Conservation (phyloP, 2,113 vertebrate species). For the Nothoprocta pentlandii region DNA sequence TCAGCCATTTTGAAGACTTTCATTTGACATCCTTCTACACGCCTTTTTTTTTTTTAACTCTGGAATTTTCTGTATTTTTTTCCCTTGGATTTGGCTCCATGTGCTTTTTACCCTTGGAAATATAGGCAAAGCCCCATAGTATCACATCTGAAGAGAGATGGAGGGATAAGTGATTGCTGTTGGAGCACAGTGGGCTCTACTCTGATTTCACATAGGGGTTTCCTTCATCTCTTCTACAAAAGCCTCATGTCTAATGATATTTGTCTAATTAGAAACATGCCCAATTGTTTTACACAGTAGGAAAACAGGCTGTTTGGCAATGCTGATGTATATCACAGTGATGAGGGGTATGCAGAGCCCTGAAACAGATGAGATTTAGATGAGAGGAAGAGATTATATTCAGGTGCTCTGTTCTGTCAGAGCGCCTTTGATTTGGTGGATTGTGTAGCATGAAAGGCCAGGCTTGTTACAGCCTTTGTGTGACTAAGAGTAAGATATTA, state of each 20-base stretch:
- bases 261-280: slow-evolving; percentile 33
- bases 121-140: not conserved
- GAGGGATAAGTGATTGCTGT: not conserved
- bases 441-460: slow-evolving; percentile 38
- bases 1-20: not conserved
- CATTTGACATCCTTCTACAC: not conserved
- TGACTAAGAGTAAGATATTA: slow-evolving; percentile 22
- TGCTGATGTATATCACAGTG: not conserved
- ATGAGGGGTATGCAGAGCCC: not conserved
- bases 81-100: not conserved
- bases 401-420: slow-evolving; percentile 37
- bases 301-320: not conserved
- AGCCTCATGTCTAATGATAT: not conserved
- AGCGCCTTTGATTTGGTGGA: slow-evolving; percentile 29
- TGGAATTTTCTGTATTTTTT: not conserved
- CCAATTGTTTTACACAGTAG: slow-evolving; percentile 39
- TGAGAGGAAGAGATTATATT: not conserved
- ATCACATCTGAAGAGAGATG: not conserved
- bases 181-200: not conserved
- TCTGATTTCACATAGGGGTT: not conserved
- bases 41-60: not conserved
- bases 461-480: slow-evolving; percentile 38
- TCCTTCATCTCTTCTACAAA: not conserved
- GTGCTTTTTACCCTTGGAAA: not conserved
- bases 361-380: not conserved